Conservation (phyloP, 2,797 vertebrate genomes). For the Leptodactylus fallax region DNA sequence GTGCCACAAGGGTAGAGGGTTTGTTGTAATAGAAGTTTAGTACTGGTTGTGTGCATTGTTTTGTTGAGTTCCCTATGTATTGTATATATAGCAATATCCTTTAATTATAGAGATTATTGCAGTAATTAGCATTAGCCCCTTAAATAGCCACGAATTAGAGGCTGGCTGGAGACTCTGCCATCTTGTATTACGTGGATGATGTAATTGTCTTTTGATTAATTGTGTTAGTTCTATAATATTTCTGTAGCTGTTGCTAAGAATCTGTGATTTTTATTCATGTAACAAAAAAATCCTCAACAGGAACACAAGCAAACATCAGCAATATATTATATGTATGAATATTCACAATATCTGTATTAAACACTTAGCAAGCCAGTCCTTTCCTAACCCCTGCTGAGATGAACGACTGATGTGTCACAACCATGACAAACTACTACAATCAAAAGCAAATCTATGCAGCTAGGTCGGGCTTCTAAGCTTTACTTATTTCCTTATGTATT, state of each 20-base stretch:
- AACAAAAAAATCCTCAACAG: not conserved
- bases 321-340: not conserved
- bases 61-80: not conserved
- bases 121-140: not conserved
- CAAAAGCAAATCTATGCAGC: not conserved
- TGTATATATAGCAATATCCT: not conserved
- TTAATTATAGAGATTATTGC: not conserved
- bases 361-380: not conserved
- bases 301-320: conserved; percentile 4
- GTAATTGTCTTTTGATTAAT: conserved; percentile 26
- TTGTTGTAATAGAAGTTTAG: not conserved
- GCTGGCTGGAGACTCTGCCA: not conserved
- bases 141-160: not conserved
- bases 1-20: not conserved
- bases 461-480: not conserved
- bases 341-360: conserved; percentile 21
- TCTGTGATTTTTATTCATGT: not conserved
- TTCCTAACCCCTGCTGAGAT: not conserved
- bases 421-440: not conserved
- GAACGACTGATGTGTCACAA: not conserved
- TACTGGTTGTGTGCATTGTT: not conserved
- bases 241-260: conserved; percentile 6
- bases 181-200: not conserved
- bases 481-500: not conserved
- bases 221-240: not conserved